These are phyloP conservation scores for Hydrochoerus hydrochaeris DNA, from an alignment of 2,113 vertebrate genomes.

Conservation along the genomic window DNA sequence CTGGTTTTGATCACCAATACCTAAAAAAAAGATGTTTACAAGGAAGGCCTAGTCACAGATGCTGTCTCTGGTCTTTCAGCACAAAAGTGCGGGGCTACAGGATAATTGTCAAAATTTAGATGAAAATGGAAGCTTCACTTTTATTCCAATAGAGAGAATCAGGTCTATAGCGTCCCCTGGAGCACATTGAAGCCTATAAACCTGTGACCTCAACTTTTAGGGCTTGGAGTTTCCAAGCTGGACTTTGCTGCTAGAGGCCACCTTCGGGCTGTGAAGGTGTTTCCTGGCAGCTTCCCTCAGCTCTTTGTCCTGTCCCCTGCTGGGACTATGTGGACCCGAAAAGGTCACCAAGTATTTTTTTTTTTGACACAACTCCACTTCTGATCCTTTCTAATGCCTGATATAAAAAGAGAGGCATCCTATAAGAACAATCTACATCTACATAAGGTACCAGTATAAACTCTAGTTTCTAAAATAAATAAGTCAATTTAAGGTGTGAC, in stretches of 20 bases:
- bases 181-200: background rate
- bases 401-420: background rate
- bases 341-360: background rate
- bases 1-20: background rate
- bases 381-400: background rate
- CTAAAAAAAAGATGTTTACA: background rate
- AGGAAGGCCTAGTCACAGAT: background rate
- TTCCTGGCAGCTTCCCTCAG: background rate
- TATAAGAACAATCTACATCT: background rate
- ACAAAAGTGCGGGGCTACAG: background rate
- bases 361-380: background rate
- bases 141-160: background rate
- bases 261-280: background rate
- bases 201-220: background rate
- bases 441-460: background rate
- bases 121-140: background rate
- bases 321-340: background rate
- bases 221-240: background rate
- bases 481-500: background rate
- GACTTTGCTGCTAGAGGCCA: background rate
- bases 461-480: background rate
- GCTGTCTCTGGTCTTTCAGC: background rate
- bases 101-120: background rate
- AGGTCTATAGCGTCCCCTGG: background rate
- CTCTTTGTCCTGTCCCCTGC: background rate